Evolutionary conservation across 2,797 vertebrate species (phyloP).

Genomic region (Pseudomugil tenellus): DNA sequence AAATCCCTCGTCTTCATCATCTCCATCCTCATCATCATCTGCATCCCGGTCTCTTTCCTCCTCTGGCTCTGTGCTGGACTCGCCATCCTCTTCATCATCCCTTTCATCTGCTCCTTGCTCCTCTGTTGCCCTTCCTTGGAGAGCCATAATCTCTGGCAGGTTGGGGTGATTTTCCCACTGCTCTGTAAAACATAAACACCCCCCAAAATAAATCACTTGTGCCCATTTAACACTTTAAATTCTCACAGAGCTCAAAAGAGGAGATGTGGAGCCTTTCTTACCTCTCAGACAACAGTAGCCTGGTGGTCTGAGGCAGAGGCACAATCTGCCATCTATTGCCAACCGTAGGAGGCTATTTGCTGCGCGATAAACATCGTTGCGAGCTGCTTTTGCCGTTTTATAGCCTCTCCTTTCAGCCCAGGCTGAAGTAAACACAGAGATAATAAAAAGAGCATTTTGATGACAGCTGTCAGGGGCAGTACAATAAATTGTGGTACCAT

Average conservation of each 20-base stretch:
- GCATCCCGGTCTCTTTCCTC: constrained; percentile 88
- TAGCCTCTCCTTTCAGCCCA: constrained; percentile 94
- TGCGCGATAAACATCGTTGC: constrained; percentile 90
- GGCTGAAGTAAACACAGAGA: constrained; percentile 71
- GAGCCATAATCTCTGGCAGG: constrained; percentile 83
- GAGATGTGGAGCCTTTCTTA: constrained; percentile 54
- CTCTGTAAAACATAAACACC: constrained; percentile 69
- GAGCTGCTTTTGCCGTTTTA: constrained; percentile 90
- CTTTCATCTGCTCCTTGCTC: constrained; percentile 67
- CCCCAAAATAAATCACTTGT: constrained; percentile 11
- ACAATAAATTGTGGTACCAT: background rate
- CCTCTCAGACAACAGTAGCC: constrained; percentile 88
- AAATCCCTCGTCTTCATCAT: constrained; percentile 81
- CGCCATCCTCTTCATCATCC: constrained; percentile 82
- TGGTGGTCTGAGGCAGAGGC: constrained; percentile 87
- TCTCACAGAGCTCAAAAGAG: constrained; percentile 6
- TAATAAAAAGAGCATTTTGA: constrained; percentile 4
- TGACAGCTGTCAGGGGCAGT: background rate
- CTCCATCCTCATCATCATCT: constrained; percentile 86
- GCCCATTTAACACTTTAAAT: constrained; percentile 14
- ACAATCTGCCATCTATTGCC: constrained; percentile 89
- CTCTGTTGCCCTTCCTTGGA: constrained; percentile 78
- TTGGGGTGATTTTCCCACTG: constrained; percentile 89
- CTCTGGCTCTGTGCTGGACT: constrained; percentile 89
- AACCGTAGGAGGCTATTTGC: constrained; percentile 92